A percentile compares a stretch with the other conserved stretches of the same genome.
phyloP scores from a whole-genome alignment of 2,797 vertebrate species.

The Sebastes kiyomatsui region DNA sequence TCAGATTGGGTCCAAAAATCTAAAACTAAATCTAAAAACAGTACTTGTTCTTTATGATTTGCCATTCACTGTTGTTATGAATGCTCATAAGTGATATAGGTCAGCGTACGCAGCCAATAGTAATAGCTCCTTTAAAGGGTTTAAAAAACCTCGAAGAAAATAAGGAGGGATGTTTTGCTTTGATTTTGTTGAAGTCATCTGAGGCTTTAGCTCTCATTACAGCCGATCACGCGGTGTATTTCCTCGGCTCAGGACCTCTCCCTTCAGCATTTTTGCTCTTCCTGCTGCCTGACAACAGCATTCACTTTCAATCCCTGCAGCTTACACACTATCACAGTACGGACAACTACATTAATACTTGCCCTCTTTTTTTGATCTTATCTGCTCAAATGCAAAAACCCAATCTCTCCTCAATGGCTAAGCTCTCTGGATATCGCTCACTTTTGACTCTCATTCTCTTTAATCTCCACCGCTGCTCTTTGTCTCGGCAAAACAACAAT shows the following conservation, averaged over 20 bases:
- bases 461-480: constrained; percentile 14
- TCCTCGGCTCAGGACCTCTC: constrained; percentile 26
- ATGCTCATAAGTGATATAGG: background rate
- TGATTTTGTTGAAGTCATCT: constrained; percentile 34
- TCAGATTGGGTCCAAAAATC: background rate
- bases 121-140: background rate
- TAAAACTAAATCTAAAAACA: background rate
- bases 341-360: constrained; percentile 13
- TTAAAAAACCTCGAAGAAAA: constrained; percentile 15
- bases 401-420: constrained; percentile 17
- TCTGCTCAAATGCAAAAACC: constrained; percentile 31
- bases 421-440: constrained; percentile 27
- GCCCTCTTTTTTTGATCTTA: background rate
- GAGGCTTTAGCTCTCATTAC: constrained; percentile 33
- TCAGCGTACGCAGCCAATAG: background rate
- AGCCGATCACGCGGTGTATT: constrained; percentile 2
- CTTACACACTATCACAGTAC: constrained; percentile 19
- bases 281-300: constrained; percentile 42
- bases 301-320: constrained; percentile 34
- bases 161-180: constrained; percentile 27
- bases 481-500: constrained; percentile 24
- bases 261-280: constrained; percentile 43
- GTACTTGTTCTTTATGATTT: background rate
- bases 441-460: constrained; percentile 7
- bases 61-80: background rate